Conservation (phyloP, 2,888 invertebrate species). For the Drosophila macrospina region DNA sequence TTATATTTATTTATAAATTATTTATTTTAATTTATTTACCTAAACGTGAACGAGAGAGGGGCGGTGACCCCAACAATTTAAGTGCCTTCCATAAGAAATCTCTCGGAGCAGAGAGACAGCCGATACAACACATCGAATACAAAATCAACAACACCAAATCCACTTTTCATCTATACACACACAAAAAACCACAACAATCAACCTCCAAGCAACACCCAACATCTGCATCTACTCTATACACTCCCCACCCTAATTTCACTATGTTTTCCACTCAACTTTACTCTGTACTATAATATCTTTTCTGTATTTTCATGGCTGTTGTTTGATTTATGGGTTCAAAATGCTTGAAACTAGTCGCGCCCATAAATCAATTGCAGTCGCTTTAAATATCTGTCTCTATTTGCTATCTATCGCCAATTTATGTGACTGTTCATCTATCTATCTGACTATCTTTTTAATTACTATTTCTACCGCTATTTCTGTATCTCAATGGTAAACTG, state of each 20-base stretch:
- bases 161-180: constrained; percentile 64
- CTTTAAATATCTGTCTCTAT: constrained; percentile 49
- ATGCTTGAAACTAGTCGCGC: constrained; percentile 84
- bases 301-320: constrained; percentile 54
- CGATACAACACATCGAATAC: constrained; percentile 44
- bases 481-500: constrained; percentile 46
- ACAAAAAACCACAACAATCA: constrained; percentile 39
- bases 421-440: constrained; percentile 41
- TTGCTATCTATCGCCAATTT: constrained; percentile 48
- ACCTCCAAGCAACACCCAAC: constrained; percentile 50
- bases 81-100: constrained; percentile 71
- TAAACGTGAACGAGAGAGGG: constrained; percentile 72
- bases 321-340: constrained; percentile 73
- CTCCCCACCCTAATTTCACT: constrained; percentile 51
- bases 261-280: constrained; percentile 22
- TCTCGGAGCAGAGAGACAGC: constrained; percentile 52
- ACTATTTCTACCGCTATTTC: constrained; percentile 48
- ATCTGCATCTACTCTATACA: constrained; percentile 36
- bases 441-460: constrained; percentile 19
- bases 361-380: constrained; percentile 67
- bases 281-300: constrained; percentile 28
- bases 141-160: constrained; percentile 32
- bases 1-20: constrained; percentile 83
- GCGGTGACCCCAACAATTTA: constrained; percentile 45
- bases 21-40: constrained; percentile 84